Evolutionary conservation across 2,113 vertebrate species (phyloP).

Genomic region (Cavia porcellus): DNA sequence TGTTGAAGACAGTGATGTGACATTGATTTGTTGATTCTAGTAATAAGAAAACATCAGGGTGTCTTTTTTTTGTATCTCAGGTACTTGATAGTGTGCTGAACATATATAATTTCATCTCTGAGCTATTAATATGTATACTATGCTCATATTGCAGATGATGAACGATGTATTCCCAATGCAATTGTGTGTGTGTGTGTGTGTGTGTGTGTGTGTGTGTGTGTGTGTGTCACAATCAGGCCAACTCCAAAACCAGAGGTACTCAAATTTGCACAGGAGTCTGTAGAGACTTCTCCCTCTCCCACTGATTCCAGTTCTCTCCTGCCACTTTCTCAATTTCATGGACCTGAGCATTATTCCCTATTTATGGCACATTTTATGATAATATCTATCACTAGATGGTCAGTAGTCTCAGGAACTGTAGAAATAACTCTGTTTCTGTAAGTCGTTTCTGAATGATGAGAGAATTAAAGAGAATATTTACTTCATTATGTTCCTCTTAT

Average conservation of each 20-base stretch:
- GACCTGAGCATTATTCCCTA: background rate
- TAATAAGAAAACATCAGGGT: background rate
- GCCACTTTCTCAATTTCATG: accelerated
- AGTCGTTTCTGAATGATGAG: background rate
- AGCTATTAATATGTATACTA: background rate
- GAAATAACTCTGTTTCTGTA: background rate
- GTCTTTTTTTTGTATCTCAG: background rate
- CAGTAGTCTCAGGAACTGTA: background rate
- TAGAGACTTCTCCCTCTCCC: background rate
- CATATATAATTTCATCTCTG: background rate
- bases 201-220: no score
- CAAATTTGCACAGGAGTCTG: no score
- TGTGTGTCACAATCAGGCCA: background rate
- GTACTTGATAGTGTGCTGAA: background rate
- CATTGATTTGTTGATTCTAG: background rate
- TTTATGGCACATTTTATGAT: no score
- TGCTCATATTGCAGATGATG: background rate
- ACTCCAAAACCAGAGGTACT: background rate
- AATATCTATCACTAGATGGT: accelerated
- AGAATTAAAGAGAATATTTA: background rate
- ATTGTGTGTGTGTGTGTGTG: no score
- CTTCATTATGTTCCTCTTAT: no score
- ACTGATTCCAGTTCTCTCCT: background rate
- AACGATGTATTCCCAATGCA: background rate
- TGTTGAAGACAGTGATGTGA: background rate